Conservation (phyloP, 2,888 invertebrate species). For the Sphaerophoria rueppellii region DNA sequence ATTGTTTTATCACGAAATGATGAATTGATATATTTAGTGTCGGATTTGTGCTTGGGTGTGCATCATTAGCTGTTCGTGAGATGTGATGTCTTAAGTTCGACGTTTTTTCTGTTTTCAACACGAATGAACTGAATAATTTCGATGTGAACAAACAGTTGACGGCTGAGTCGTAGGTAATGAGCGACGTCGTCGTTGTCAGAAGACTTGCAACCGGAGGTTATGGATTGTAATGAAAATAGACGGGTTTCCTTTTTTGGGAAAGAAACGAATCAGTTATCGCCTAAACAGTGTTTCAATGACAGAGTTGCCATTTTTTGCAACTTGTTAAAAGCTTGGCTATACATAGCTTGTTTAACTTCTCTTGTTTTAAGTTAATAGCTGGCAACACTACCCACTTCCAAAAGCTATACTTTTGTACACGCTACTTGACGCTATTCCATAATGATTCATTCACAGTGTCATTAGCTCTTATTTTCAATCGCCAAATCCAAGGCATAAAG, state of each 20-base stretch:
- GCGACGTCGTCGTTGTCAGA: neutral
- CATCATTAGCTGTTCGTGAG: constrained; percentile 47
- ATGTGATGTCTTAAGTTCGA: neutral
- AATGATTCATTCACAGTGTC: constrained; percentile 56
- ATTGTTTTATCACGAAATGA: constrained; percentile 67
- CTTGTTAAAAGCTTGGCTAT: neutral
- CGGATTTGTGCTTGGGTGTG: constrained; percentile 18
- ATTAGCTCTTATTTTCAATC: constrained; percentile 38
- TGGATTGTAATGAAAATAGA: constrained; percentile 56
- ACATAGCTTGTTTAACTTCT: neutral
- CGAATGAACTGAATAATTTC: constrained; percentile 60
- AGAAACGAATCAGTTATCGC: constrained; percentile 18
- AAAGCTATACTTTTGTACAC: neutral
- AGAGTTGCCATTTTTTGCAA: constrained; percentile 8
- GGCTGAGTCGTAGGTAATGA: neutral
- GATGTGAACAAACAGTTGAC: neutral
- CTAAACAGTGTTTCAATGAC: neutral
- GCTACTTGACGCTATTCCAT: neutral
- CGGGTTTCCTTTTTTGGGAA: constrained; percentile 62
- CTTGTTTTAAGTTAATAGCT: neutral
- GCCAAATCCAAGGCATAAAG: constrained; percentile 27
- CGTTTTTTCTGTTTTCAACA: neutral
- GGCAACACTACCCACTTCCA: neutral
- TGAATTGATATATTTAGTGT: constrained; percentile 55
- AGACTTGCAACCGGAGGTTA: constrained; percentile 5